A percentile compares a stretch with the other conserved stretches of the same genome.
phyloP scores from a whole-genome alignment of 2,113 vertebrate genomes.

The Trichechus manatus region DNA sequence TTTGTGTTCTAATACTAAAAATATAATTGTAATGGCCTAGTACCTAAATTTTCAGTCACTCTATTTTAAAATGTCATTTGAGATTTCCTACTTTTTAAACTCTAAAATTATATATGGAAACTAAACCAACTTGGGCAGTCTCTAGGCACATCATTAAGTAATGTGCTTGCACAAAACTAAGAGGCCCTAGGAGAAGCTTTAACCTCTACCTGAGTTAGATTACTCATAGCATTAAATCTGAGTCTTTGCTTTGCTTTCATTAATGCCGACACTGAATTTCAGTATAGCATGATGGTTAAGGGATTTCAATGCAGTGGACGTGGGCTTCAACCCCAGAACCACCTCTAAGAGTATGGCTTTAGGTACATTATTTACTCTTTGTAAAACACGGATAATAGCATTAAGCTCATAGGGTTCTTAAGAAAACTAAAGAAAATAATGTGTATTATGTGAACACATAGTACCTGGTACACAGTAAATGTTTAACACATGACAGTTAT shows the following conservation, averaged over 20 bases:
- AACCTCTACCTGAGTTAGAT: neutral
- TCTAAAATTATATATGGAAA: constrained; percentile 60
- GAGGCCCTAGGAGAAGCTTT: neutral
- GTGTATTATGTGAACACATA: neutral
- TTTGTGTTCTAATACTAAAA: constrained; percentile 50
- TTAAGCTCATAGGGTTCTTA: neutral
- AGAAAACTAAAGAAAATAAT: neutral
- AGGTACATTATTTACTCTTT: neutral
- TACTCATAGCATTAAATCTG: neutral
- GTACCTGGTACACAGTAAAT: neutral
- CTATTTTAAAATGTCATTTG: constrained; percentile 54
- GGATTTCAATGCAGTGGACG: no score
- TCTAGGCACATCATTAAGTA: neutral
- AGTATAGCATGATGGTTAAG: neutral
- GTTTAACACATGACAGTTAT: neutral
- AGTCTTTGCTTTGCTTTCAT: neutral
- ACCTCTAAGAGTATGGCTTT: neutral
- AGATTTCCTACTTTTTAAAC: constrained; percentile 48
- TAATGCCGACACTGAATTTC: neutral
- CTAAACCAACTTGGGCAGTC: neutral
- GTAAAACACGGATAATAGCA: neutral
- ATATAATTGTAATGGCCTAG: constrained; percentile 25
- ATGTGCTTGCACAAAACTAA: neutral
- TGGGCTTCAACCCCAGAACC: neutral
- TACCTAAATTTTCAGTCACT: constrained; percentile 4